A percentile compares a stretch with the other conserved stretches of the same genome.
Conservation (phyloP, 2,797 vertebrate genomes). For the Pangasius mekongensis region DNA sequence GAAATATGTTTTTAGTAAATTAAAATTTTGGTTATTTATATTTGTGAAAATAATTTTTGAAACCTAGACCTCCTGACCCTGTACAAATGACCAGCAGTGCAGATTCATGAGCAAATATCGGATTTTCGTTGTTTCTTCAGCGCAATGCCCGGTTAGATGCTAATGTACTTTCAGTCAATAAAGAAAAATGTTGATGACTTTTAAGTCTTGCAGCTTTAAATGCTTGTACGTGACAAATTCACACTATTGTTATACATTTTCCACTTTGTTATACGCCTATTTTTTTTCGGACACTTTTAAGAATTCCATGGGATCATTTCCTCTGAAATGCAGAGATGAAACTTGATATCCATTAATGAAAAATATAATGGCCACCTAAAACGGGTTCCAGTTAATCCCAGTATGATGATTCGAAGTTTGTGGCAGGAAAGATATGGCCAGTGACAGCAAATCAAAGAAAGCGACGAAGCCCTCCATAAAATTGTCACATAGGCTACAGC, state of each 20-base stretch:
- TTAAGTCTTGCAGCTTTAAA: not conserved
- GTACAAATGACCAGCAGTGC: not conserved
- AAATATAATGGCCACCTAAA: not conserved
- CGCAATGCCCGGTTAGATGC: not conserved
- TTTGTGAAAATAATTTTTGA: not conserved
- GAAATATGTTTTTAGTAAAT: not conserved
- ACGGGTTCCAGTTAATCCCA: not conserved
- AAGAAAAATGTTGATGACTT: not conserved
- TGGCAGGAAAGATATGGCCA: not conserved
- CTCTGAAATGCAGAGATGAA: not conserved
- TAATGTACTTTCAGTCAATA: not conserved
- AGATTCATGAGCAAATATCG: not conserved
- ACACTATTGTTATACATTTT: not conserved
- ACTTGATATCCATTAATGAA: not conserved
- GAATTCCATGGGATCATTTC: not conserved
- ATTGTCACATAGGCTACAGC: not conserved
- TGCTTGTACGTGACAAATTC: not conserved
- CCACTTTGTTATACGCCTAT: not conserved
- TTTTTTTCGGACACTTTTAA: not conserved
- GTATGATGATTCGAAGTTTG: not conserved
- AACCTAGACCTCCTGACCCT: not conserved
- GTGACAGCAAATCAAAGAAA: slow-evolving; percentile 24
- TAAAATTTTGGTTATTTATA: not conserved
- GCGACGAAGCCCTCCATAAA: not conserved
- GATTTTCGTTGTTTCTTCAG: not conserved